Base-by-base conservation (phyloP, 2,113 vertebrate genomes). In the Lutjanus erythropterus region DNA sequence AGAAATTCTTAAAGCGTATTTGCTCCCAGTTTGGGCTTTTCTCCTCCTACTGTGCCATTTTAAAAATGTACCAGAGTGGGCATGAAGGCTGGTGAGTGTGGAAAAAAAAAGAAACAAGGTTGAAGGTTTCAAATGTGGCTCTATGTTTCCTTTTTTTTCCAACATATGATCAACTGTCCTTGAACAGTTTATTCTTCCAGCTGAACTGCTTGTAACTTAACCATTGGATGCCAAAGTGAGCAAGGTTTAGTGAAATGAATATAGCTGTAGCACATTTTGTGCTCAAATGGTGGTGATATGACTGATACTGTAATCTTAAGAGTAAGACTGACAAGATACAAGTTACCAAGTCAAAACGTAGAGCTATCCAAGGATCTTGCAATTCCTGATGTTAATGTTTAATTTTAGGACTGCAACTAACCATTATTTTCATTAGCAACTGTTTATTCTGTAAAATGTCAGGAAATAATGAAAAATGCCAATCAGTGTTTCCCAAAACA, bases 1-100 rank as follows among this genome's bases (percentile, higher is more conserved):
- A 71, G 49, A 71, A 81, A 62, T 52, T 72, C 68, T 55, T 41
- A 62, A 71, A 84, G 81, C 50, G 4, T 42, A 41, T 75, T 81
- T 81, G 50, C 70, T 68, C 47, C 23, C 39, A 42, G 61, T 70
- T 85, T 76, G 41, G 67, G 37, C 44, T 78, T 37, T 77, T 67
- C 27, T 60, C 49, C 23, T 64, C 47, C 53, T 14, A 5, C 42
- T 78, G 49, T 71, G 50, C 73, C 33, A 23, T 61, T 85, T 72
- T 42, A 15, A 41, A 83, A 73, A 72, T 55, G 53, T 64, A 21
- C 8, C 35, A 66, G 33, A 61, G 58, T 39, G 67, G 37, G 53
- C 46, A 41, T 64, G 49, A 72, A 55, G 47, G 64, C 68, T 42
- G 46, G 15, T 46, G 25, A 70, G 29, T 23, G 59, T 41, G 52